Conservation (phyloP, 2,113 vertebrate genomes). For the Cheilinus undulatus region DNA sequence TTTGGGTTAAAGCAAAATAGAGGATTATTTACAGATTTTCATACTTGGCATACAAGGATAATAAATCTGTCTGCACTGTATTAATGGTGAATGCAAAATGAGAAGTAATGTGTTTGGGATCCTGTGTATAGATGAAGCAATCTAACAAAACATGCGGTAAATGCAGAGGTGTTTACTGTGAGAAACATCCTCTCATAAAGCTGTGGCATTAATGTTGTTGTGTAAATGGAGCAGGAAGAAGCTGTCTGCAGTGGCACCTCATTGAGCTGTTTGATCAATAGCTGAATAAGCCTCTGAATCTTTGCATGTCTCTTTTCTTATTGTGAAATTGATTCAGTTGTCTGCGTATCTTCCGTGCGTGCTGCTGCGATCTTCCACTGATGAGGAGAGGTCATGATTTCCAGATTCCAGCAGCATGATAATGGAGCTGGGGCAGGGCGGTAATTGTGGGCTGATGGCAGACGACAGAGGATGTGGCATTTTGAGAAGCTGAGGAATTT, state of each 20-base stretch:
- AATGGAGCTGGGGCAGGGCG: constrained; percentile 10
- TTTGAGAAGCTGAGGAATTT: constrained; percentile 65
- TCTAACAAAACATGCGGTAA: not conserved
- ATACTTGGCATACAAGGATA: constrained; percentile 11
- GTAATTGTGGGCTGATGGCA: constrained; percentile 40
- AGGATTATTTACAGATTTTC: constrained; percentile 34
- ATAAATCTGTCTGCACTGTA: constrained; percentile 5
- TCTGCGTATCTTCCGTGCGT: constrained; percentile 20
- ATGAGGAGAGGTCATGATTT: constrained; percentile 51
- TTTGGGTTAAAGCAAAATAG: constrained; percentile 23
- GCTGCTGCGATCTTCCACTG: constrained; percentile 8
- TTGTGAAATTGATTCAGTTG: constrained; percentile 11
- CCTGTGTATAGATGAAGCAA: not conserved
- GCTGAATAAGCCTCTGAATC: constrained; percentile 22
- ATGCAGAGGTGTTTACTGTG: not conserved
- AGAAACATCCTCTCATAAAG: constrained; percentile 31
- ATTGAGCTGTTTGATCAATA: constrained; percentile 30
- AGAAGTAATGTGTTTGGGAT: not conserved
- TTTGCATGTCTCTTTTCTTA: not conserved
- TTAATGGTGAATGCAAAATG: not conserved
- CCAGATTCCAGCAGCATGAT: constrained; percentile 35
- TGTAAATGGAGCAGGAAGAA: constrained; percentile 24
- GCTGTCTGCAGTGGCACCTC: constrained; percentile 9
- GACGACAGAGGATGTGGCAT: constrained; percentile 46
- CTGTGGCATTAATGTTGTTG: constrained; percentile 17